These are phyloP conservation scores for Timema podura DNA, from an alignment of 2,888 invertebrate genomes.

Conservation along the genomic window DNA sequence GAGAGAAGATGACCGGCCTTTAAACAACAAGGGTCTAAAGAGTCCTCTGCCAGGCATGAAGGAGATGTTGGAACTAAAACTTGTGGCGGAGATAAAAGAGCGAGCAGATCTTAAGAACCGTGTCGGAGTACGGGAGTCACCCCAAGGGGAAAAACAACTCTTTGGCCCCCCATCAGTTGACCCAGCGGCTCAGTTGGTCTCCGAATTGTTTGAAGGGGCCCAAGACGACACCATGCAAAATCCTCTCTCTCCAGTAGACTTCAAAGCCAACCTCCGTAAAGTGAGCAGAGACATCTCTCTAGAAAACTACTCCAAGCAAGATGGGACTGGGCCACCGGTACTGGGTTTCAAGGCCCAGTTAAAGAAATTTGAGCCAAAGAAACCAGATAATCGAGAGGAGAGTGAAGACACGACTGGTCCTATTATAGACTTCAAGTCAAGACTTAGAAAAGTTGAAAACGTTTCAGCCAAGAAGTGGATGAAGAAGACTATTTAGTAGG, in stretches of 20 bases:
- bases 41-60: conserved; percentile 61
- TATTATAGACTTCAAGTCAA: conserved; percentile 80
- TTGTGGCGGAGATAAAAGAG: conserved; percentile 81
- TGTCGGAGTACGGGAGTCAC: conserved; percentile 51
- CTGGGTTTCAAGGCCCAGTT: conserved; percentile 35
- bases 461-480: conserved; percentile 36
- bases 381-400: conserved; percentile 24
- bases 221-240: conserved; percentile 39
- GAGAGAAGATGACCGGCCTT: too few relatives aligned
- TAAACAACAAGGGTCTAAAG: conserved; percentile 42
- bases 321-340: conserved; percentile 24
- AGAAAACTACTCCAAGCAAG: conserved; percentile 22
- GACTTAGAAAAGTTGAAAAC: conserved; percentile 74
- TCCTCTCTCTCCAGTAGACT: conserved; percentile 41
- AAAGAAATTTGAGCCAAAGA: conserved; percentile 34
- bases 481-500: conserved; percentile 35
- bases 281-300: conserved; percentile 35
- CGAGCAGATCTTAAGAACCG: conserved; percentile 59
- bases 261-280: conserved; percentile 52
- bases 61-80: conserved; percentile 75
- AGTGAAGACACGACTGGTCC: conserved; percentile 44
- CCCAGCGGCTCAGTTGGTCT: conserved; percentile 75
- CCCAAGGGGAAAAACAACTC: conserved; percentile 41
- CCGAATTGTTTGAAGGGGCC: conserved; percentile 79
- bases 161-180: conserved; percentile 51